Base-by-base conservation (phyloP, 2,113 vertebrate genomes). In the Suncus etruscus region DNA sequence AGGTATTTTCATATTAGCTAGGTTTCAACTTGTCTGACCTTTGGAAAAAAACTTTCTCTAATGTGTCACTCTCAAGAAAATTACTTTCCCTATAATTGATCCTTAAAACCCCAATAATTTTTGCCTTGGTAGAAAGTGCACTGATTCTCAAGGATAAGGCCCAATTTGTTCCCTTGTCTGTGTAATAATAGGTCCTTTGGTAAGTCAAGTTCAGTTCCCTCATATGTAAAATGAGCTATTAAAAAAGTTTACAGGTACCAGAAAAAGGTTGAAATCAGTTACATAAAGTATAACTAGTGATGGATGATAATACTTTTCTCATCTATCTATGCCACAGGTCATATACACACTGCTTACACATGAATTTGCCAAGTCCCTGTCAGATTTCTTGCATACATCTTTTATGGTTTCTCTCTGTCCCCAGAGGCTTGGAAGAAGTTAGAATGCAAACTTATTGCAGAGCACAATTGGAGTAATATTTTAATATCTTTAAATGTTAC, bases 381-480 rank as follows among this genome's bases (percentile, higher is more conserved):
- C 4, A 77, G 9, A 10, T 54, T 51, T 25, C 25, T 45, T 2
- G 0, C 5, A 24, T 66, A 15, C 16, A 20, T 22, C 54, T 18
- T 68, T 72, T n/a, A 65, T 10, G 7, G 20, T 65, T 84, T 74
- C 29, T 58, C 45, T 22, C 74, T 20, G 8, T 74, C 27, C 22
- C 74, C 3, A 6, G 3, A 39, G 61, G 25, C 50, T 85, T 74
- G 25, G 61, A 70, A 77, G 48, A 91, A 72, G 50, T 91, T 91
- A 61, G 3, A 58, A 25, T 39, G 68, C 15, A 51, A 51, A n/a
- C 6, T 45, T 4, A 87, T 27, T 24, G 29, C 24, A 39, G 22
- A 50, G 93, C 78, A 73, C n/a, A 83, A 86, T 70, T 91, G n/a
- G 61, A 83, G 68, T 79, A 31, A 32, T 81, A 61, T 81, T n/a